Base-by-base conservation (phyloP, 2,113 vertebrate species). In the Brachyhypopomus occidentalis region DNA sequence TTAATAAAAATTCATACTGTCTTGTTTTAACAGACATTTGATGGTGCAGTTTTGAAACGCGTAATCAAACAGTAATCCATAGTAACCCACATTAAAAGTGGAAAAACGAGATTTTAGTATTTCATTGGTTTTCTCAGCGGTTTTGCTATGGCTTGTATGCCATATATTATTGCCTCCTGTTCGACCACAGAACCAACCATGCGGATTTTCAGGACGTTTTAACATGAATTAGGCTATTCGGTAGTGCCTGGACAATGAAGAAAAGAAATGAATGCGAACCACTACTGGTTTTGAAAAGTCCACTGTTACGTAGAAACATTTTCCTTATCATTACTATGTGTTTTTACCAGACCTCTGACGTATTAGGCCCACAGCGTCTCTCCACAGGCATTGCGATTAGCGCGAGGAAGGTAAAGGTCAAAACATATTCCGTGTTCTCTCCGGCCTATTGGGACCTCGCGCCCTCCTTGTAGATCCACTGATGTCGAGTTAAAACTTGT, bases 401-500 rank as follows among this genome's bases (percentile, higher is more conserved):
- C 36, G 38, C 34, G 34, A 41, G 36, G 34, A 41, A 36, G 23
- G 60, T 55, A 41, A 56, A 23, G 79, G 66, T 82, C 25, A 58
- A 74, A 66, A 72, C 73, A 66, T 70, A 22, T 76, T 52, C 75
- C 76, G 22, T 81, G 78, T 74, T 83, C 69, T 80, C 67, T 79
- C 64, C 72, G 12, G 56, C 72, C 72, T 79, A 72, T 6, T 6
- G 84, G 72, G 84, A 76, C 11, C 66, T 73, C 38, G 73, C 72
- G n/a, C 76, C 67, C 25, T 70, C 20, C 4, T 69, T 83, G 85
- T 84, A 67, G 83, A 81, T 60, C 48, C 20, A 3, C 75, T 60
- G 19, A 48, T 62, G 36, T 72, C 84, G 25, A 87, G 92, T 90
- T 87, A 84, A 81, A 91, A 91, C 92, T 91, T 91, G 92, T 88